These are phyloP conservation scores for Nesogale talazaci DNA, from an alignment of 2,113 vertebrate species.

Conservation along the genomic window DNA sequence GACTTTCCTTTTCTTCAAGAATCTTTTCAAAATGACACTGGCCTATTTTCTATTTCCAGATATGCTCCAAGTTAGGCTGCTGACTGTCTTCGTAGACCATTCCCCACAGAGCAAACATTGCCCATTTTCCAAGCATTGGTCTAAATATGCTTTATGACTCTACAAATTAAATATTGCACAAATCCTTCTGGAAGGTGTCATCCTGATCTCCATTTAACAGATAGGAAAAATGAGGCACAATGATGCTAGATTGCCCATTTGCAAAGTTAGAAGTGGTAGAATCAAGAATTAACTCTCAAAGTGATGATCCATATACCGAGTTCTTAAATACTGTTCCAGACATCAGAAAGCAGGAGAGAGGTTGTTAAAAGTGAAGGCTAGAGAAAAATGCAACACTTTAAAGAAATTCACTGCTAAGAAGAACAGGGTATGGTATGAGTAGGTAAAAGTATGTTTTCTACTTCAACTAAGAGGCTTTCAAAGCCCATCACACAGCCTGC, in stretches of 20 bases:
- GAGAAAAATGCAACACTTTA: background rate
- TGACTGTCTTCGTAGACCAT: background rate
- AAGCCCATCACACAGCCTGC: background rate
- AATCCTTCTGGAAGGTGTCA: background rate
- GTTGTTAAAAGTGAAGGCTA: background rate
- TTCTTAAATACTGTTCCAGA: background rate
- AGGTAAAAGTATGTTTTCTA: background rate
- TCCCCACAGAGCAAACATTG: background rate
- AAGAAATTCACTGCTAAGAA: background rate
- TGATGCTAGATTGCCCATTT: background rate
- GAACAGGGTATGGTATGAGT: background rate
- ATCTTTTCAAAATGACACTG: background rate
- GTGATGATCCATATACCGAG: background rate
- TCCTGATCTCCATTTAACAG: background rate
- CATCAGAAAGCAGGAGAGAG: background rate
- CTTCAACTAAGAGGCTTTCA: background rate
- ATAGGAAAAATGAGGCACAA: background rate
- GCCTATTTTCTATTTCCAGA: background rate
- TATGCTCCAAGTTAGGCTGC: background rate
- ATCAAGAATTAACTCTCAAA: background rate
- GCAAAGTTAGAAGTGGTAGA: background rate
- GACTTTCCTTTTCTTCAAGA: background rate
- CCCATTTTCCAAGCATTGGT: background rate
- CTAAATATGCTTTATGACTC: background rate
- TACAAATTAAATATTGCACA: background rate